Base-by-base conservation (phyloP, 2,888 invertebrate genomes). In the Podabrus alpinus region DNA sequence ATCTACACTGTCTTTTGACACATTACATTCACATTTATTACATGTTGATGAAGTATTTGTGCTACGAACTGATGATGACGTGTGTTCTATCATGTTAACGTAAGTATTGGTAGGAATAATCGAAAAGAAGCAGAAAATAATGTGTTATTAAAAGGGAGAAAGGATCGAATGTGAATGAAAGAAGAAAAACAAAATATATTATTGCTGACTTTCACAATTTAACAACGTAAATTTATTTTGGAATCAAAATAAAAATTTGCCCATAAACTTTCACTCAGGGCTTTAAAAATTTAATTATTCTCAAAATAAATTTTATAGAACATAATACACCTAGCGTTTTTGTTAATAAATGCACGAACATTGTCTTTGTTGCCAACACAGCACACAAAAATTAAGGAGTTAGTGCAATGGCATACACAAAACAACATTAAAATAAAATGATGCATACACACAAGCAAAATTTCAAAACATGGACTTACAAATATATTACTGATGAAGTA, bases 61-160 rank as follows among this genome's bases (percentile, higher is more conserved):
- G 9, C 7, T 9, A 24, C 9, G 9, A 24, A 9, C 24, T 24
- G 24, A 24, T 24, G 9, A 24, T 1, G 9, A 24, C 9, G 24
- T 45, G 45, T 45, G 7, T 45, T 45, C n/a, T 45, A n/a, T 9
- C n/a, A 45, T n/a, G 45, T 45, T 45, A 45, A 45, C 45, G 45
- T 45, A 45, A 45, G 7, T 45, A 45, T 45, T 45, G 13, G 45
- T 45, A n/a, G 45, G 45, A 45, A 45, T 45, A 45, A 45, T n/a
- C n/a, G 45, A 45, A 45, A 45, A 45, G 24, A 45, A 45, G 45
- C 45, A n/a, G 45, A 45, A 45, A 45, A 45, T 45, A 13, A 45
- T n/a, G 9, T n/a, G 45, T n/a, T n/a, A 45, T n/a, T 45, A 45
- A 85, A 86, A 68, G 66, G 69, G 59, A 17, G 15, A 59, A n/a